A percentile compares a stretch with the other conserved stretches of the same genome.
These are phyloP conservation scores for Sitobion miscanthi DNA, from an alignment of 1,140 invertebrate genomes.

Conservation along the genomic window DNA sequence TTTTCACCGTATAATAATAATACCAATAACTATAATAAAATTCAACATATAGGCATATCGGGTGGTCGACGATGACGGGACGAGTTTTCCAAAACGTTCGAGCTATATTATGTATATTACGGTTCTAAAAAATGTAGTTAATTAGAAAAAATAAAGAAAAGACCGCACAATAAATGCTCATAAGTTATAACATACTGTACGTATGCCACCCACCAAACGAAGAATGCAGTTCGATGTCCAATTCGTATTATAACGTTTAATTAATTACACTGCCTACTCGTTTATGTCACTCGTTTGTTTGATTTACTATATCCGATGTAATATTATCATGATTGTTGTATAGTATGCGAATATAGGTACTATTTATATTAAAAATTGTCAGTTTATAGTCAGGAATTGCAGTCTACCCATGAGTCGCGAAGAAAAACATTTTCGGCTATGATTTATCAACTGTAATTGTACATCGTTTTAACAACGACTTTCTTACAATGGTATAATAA, in stretches of 20 bases:
- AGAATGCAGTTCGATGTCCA: background rate
- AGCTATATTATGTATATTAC: background rate
- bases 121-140: background rate
- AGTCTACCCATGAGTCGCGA: background rate
- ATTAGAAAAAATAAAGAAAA: constrained; percentile 12
- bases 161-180: background rate
- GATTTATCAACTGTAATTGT: background rate
- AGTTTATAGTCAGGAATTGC: background rate
- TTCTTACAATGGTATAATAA: background rate
- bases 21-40: background rate
- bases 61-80: background rate
- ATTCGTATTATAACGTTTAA: background rate
- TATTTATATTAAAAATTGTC: background rate
- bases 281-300: background rate
- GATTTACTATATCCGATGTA: background rate
- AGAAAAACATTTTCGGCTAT: background rate
- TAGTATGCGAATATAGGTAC: no score
- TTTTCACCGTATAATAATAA: constrained; percentile 37
- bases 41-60: background rate
- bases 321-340: background rate
- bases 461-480: constrained; percentile 9
- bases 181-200: no score
- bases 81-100: constrained; percentile 23
- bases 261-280: background rate
- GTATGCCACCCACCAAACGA: background rate